Base-by-base conservation (phyloP, 2,113 vertebrate genomes). In the Microtus pennsylvanicus region DNA sequence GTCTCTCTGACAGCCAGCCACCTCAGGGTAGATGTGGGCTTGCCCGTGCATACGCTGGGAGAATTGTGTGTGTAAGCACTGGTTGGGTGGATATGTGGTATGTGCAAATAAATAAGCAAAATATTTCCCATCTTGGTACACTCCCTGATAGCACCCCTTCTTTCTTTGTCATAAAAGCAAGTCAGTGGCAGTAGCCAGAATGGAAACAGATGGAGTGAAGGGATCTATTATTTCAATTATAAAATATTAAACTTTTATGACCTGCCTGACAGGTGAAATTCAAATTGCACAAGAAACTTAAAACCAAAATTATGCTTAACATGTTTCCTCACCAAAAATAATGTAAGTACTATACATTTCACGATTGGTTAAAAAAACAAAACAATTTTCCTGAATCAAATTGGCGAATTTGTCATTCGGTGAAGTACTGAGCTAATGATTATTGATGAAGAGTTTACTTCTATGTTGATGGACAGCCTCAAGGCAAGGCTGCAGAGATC, bases 211-310 rank as follows among this genome's bases (percentile, higher is more conserved):
- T 35, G 5, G 42, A 58, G 38, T 58, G 24, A 93, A 81, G 78
- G 42, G 90, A 45, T 12, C 2, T 65, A 50, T 30, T 4, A 22
- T 74, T 33, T 77, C 7, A 38, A 55, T 80, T 63, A 77, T 90
- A 82, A 65, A 93, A 90, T 63, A 63, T 55, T 96, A 76, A 93
- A 65, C 1, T 28, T 93, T 45, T 52, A 9, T 81, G n/a, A 55
- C 72, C n/a, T 93, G 35, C 24, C 21, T 3, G 4, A 95, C 28
- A 69, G 38, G 26, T 74, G 38, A 83, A 87, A 86, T 88, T 93
- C 24, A 75, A 80, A 81, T 74, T 42, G 11, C 14, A 28, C 3
- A 7, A 81, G 72, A 88, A 72, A 78, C 72, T 65, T 1, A 11
- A 91, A 87, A 45, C 61, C 35, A 21, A 82, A 83, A 86, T 67